A percentile compares a stretch with the other conserved stretches of the same genome.
Evolutionary conservation across 2,113 vertebrate genomes (phyloP).

Genomic region (Todiramphus chloris): DNA sequence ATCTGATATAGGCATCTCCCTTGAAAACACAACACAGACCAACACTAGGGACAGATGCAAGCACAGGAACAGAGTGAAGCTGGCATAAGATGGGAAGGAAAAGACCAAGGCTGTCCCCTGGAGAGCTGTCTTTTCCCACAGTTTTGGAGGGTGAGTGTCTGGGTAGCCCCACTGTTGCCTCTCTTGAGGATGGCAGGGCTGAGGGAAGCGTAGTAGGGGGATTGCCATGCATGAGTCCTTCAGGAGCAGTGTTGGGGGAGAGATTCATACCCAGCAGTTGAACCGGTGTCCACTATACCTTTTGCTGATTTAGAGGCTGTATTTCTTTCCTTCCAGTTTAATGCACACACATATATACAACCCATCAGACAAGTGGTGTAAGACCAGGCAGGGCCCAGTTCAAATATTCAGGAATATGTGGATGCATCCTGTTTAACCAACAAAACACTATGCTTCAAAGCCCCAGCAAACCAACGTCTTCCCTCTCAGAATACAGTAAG

Average conservation of each 20-base stretch:
- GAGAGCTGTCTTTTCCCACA: not conserved
- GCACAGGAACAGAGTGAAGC: rapidly evolving
- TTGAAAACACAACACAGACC: not conserved
- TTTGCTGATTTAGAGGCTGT: not conserved
- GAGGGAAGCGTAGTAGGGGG: not conserved
- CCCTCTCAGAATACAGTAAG: not conserved
- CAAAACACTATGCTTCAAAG: not conserved
- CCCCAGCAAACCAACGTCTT: not conserved
- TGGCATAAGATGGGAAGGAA: not conserved
- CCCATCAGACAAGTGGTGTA: not conserved
- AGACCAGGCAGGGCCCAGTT: not conserved
- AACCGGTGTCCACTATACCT: not conserved
- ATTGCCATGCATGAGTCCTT: rapidly evolving
- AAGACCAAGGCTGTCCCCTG: not conserved
- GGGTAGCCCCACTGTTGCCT: not conserved
- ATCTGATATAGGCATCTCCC: not conserved
- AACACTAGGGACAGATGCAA: not conserved
- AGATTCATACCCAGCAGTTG: rapidly evolving
- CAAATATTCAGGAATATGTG: not conserved
- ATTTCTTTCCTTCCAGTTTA: not conserved
- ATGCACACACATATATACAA: not conserved
- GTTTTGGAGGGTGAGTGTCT: not conserved
- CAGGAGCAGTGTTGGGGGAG: not conserved
- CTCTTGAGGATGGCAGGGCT: not conserved
- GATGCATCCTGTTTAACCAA: not conserved